A percentile compares a stretch with the other conserved stretches of the same genome.
phyloP scores from a whole-genome alignment of 2,888 invertebrate species.

The Isoperla grammatica region DNA sequence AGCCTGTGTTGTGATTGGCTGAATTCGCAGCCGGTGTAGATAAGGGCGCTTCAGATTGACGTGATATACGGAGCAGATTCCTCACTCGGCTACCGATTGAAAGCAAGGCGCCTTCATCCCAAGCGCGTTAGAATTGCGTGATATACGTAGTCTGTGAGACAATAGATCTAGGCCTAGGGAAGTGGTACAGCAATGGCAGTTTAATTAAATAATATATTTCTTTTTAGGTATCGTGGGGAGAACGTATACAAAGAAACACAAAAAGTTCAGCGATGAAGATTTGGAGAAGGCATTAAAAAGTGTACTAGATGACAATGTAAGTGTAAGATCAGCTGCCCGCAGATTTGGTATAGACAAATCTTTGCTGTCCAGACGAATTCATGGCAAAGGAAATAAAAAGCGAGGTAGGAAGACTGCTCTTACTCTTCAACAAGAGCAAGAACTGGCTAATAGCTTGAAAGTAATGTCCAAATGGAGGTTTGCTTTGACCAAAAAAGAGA shows the following conservation, averaged over 20 bases:
- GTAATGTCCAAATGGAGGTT: slow-evolving; percentile 21
- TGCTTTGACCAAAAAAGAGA: slow-evolving; percentile 17
- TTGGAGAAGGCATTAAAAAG: not conserved
- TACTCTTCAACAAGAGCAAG: slow-evolving; percentile 1
- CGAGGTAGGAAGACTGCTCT: slow-evolving; percentile 10
- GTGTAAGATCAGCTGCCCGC: slow-evolving; percentile 3
- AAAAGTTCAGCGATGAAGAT: not conserved
- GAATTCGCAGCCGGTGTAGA: too few species aligned
- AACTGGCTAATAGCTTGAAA: slow-evolving; percentile 12
- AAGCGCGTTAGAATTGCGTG: too few species aligned
- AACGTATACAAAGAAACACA: not conserved
- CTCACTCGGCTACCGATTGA: too few species aligned
- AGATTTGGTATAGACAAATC: slow-evolving; percentile 7
- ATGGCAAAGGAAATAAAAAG: not conserved
- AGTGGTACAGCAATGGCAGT: too few species aligned
- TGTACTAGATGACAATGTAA: not conserved
- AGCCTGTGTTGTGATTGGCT: too few species aligned
- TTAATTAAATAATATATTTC: too few species aligned
- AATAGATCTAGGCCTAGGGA: too few species aligned
- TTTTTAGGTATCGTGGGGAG: not conserved
- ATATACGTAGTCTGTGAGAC: too few species aligned
- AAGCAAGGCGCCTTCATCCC: too few species aligned
- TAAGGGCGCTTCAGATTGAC: too few species aligned
- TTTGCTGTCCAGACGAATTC: not conserved
- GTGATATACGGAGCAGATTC: too few species aligned